Base-by-base conservation (phyloP, 2,888 invertebrate genomes). In the Erebia aethiops region DNA sequence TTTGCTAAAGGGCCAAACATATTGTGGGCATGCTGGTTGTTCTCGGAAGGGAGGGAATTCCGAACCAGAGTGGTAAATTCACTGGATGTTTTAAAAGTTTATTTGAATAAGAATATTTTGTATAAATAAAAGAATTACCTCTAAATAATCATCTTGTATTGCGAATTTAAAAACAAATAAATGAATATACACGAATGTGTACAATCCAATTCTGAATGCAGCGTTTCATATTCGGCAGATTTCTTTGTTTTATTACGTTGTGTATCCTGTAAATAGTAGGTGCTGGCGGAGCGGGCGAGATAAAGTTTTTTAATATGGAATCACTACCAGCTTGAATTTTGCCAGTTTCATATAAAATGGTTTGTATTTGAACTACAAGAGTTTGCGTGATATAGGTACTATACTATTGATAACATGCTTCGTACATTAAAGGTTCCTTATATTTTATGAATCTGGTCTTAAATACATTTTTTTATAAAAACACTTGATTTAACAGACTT, bases 291-390 rank as follows among this genome's bases (percentile, higher is more conserved):
- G 52, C 49, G 46, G 16, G 54, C 58, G 21, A 61, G 60, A 65
- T 69, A 69, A 74, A 71, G 35, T 74, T 74, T 74, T 74, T 74
- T 70, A 71, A 71, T 70, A 67, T 64, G 18, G 54, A 49, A 67
- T 61, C 58, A 64, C 63, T 64, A 54, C 26, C 67, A 41, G 49
- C 11, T 63, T 67, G 62, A 51, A 56, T 62, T 64, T 43, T 58
- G 54, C 52, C 63, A 60, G 60, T 60, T 52, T 54, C 18, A 2
- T 18, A 41, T 18, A 57, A 46, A 64, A 64, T 16, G 13, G 46
- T 57, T 21, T 26, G 18, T 18, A 18, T 16, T 54, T 3, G 2
- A 16, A 54, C 18, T 10, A 10, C 10, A 54, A 18, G 18, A 18
- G 10, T 54, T 7, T 54, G 52, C 4, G 10, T 18, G 54, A 10